Base-by-base conservation (phyloP, 2,113 vertebrate species). In the Serinus canaria region DNA sequence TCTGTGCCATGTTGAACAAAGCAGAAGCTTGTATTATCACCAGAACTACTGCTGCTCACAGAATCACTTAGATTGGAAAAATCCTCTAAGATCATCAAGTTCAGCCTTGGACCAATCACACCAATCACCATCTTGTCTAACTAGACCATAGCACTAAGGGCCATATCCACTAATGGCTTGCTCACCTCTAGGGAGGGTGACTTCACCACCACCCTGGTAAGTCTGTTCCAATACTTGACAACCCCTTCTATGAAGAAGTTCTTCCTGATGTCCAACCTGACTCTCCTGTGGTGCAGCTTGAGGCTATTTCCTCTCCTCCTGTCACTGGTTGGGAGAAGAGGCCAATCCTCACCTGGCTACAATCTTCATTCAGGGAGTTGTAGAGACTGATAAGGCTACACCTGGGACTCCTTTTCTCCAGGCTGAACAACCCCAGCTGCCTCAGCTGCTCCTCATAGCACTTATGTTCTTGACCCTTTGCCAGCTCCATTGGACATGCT, bases 401-500 rank as follows among this genome's bases (percentile, higher is more conserved):
- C 30, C 17, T 47, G 47, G 33, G 14, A 33, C 11, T 69, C 11
- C 41, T 89, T 60, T 68, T 15, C 41, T 62, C 17, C n/a, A n/a
- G 60, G 28, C 24, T 52, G n/a, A 59, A 39, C 37, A 82, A 7
- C 11, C 8, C 15, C 35, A 56, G 25, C 31, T 80, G 17, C 8
- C 11, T 68, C 31, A 62, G 55, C 47, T 46, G 21, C 24, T 55
- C 15, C 30, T 55, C 55, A 41, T 2, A 23, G 21, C 11, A 31
- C 11, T 68, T 31, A 2, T 13, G 4, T 52, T 89, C 69, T n/a
- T 15, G 14, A 68, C 20, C n/a, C 27, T 46, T 82, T 11, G 30
- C 15, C 6, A 47, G n/a, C 13, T 35, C 46, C 21, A 14, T 4
- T 53, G 53, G n/a, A 35, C 17, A 12, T 0, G 1, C 20, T 75